Base-by-base conservation (phyloP, 2,888 invertebrate species). In the Caenorhabditis sulstoni region DNA sequence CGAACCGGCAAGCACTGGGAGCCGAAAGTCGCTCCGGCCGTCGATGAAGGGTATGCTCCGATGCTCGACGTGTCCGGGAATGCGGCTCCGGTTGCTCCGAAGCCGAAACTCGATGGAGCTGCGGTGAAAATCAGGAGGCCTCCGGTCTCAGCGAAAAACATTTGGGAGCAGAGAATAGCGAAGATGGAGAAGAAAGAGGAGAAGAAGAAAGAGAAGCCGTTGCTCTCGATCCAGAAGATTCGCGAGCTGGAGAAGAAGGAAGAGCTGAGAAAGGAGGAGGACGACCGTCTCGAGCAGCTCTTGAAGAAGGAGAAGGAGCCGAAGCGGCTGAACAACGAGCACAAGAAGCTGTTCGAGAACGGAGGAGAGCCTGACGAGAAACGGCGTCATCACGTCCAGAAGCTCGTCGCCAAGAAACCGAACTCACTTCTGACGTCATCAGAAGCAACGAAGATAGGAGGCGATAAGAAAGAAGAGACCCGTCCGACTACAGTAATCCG, bases 111-210 rank as follows among this genome's bases (percentile, higher is more conserved):
- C 0, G 74, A 66, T 20, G 73, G 73, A 37, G 47, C 55, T 18
- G 45, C 59, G 7, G 22, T 58, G 1, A 41, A 29, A 58, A 59
- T 59, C 0, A 58, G 58, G 29, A 22, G 65, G 49, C 59, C 65
- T 2, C 68, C 65, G 0, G 59, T 78, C n/a, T 58, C 73, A 20
- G 79, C 79, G 0, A 79, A 79, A 23, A 75, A 79, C 37, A 65
- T 79, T 14, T 79, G 75, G 75, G 79, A 75, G 45, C 79, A 79
- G 35, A 64, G 79, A 62, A 75, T 79, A 41, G 75, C 74, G 5
- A 79, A 79, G 66, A 55, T 73, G 0, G 75, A 79, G 57, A 75
- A 66, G 29, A 79, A 75, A 18, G 67, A 70, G 50, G 75, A 79
- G 29, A 68, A 65, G 52, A 75, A 79, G 58, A 37, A 47, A 16